Conservation (phyloP, 2,797 vertebrate species). For the Odontamblyopus rebecca region DNA sequence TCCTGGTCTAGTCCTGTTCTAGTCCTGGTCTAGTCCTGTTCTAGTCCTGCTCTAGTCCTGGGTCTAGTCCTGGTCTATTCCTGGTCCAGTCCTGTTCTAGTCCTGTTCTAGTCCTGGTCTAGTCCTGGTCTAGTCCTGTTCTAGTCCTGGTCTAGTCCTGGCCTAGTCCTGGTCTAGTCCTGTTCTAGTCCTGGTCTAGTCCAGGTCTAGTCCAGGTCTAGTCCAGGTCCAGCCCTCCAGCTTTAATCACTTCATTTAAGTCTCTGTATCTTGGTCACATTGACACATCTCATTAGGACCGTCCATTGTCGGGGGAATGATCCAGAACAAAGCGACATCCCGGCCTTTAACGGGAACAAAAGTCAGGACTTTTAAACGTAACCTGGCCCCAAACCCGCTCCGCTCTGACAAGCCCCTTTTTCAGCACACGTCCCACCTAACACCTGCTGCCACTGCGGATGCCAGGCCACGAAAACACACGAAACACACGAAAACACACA, state of each 20-base stretch:
- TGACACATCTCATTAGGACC: constrained; percentile 1
- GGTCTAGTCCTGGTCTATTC: neutral
- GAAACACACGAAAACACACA: too few species aligned
- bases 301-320: neutral
- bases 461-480: neutral
- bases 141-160: too few species aligned
- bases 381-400: constrained; percentile 60
- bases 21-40: neutral
- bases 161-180: too few species aligned
- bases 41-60: too few species aligned
- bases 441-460: constrained; percentile 63
- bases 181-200: too few species aligned
- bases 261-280: neutral
- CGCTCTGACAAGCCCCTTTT: constrained; percentile 49
- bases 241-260: neutral
- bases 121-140: too few species aligned
- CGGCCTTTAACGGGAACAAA: constrained; percentile 44
- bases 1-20: neutral
- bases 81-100: too few species aligned
- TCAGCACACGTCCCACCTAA: constrained; percentile 54
- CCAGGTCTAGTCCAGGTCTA: too few species aligned
- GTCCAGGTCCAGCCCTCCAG: neutral
- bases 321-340: constrained; percentile 3
- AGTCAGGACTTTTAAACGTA: constrained; percentile 66
- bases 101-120: too few species aligned